Conservation (phyloP, 2,888 invertebrate genomes). For the Lithophane socia region DNA sequence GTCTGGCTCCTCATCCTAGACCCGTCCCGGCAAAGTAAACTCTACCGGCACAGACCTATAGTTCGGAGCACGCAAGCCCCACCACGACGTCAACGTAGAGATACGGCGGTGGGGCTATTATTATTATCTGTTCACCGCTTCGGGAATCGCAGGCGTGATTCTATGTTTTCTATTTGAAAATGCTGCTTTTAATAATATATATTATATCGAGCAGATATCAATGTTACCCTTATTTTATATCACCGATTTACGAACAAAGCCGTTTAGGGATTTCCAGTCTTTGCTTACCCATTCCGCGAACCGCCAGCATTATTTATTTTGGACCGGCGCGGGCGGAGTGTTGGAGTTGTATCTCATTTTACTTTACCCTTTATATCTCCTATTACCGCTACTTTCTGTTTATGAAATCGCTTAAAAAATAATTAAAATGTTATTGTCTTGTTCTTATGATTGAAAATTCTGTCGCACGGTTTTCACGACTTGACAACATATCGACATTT, state of each 20-base stretch:
- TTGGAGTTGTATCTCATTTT: conserved; percentile 67
- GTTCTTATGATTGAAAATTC: not conserved
- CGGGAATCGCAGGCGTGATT: not conserved
- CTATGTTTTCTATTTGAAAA: not conserved
- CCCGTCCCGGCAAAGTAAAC: too few species aligned
- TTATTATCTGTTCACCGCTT: not conserved
- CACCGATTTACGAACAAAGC: conserved; percentile 64
- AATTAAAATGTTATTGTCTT: not conserved
- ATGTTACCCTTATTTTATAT: conserved; percentile 61
- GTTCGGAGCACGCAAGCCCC: too few species aligned
- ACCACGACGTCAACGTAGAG: too few species aligned
- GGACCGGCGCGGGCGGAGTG: conserved; percentile 25
- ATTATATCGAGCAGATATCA: conserved; percentile 24
- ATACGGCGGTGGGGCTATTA: too few species aligned
- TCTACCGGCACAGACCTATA: too few species aligned
- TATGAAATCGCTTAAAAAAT: not conserved
- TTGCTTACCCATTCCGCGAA: conserved; percentile 71
- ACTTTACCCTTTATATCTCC: conserved; percentile 31
- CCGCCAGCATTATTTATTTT: conserved; percentile 70
- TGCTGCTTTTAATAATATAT: not conserved
- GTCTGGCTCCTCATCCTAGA: too few species aligned
- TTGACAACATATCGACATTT: not conserved
- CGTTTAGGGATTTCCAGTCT: conserved; percentile 68
- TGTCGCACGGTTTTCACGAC: not conserved
- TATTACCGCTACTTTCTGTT: conserved; percentile 1